Evolutionary conservation across 2,113 vertebrate genomes (phyloP), one percentile per base, ranked within the genome.

Genomic region (Toxostoma redivivum): DNA sequence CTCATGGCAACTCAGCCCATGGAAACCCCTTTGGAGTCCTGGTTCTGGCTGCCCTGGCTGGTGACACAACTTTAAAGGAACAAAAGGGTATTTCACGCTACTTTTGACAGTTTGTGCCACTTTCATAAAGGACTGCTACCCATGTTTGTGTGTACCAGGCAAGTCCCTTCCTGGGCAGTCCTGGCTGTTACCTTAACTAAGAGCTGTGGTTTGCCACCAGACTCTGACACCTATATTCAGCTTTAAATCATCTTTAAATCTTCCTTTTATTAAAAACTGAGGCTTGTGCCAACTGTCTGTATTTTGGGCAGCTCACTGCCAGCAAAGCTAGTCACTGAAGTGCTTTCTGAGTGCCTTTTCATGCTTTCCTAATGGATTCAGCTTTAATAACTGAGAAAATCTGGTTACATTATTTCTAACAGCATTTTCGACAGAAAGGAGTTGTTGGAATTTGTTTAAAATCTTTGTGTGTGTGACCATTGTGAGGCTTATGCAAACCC

Each of bases 401-500:
- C 31, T 37, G 8, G 12, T 35, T 40, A 33, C 28, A 7, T 6
- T 42, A 37, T 74, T 81, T 70, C 66, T 62, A 44, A 16, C 56
- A 71, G 40, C 30, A 20, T 74, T 84, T 84, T 42, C 1, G 1
- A 11, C 69, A 48, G 69, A 20, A 47, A 50, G 53, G 28, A 61
- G 27, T 4, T n/a, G 9, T n/a, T 50, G 20, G 50, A 27, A 35
- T 61, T 56, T 7, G 27, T 50, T 84, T 54, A 11, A 81, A 57
- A 62, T 28, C 38, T 16, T n/a, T 14, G 2, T 0, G 0, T 44
- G 60, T 30, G 27, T 31, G 22, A 88, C 35, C 2, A 0, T 81
- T 3, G 0, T 25, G 61, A 51, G 10, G 50, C 14, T 50, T 50
- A 50, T 50, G 24, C 15, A 30, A 51, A 51, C 50, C 16, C 50